Base-by-base conservation (phyloP, 1,140 invertebrate genomes). In the Trichonephila clavipes region DNA sequence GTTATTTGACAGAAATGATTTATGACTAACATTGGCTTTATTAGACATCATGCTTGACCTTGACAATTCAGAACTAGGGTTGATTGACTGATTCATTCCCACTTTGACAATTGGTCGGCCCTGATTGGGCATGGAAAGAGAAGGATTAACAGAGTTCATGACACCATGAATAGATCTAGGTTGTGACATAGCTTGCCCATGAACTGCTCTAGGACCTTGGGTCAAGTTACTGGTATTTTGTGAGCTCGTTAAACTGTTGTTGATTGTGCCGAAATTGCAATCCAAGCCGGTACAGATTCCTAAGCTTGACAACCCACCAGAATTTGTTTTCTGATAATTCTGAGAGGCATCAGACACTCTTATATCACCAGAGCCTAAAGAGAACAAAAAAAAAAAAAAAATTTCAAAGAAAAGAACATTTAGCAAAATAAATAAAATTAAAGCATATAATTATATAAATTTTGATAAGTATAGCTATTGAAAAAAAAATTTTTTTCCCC, bases 81-180 rank as follows among this genome's bases (percentile, higher is more conserved):
- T 94, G 21, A 92, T 18, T 21, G 44, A 18, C 58, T 93, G 92
- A 28, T 28, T 58, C 92, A 88, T 81, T 94, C 95, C 95, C 21
- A 89, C 93, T 95, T 96, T 96, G 10, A 96, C 95, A 88, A 96
- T 95, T 12, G 95, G 95, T 87, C 95, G 94, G 16, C 95, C 95
- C 88, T 95, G 94, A 88, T 59, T 66, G 21, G 88, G 91, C 69
- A 88, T 90, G n/a, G 88, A 85, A 19, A 94, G 51, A 85, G 94
- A 87, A 59, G 87, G 72, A 1, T 19, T 24, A 62, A 87, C 91
- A 44, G 92, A 93, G 40, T 93, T 93, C 92, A 93, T 62, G 16
- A n/a, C 62, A 59, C 87, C 88, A 66, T 89, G 72, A 59, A 94
- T 89, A 7, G 92, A 88, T 7, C 92, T 40, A 24, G 51, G 88